These are phyloP conservation scores for Notothenia coriiceps DNA, from an alignment of 2,113 vertebrate genomes.

Conservation along the genomic window DNA sequence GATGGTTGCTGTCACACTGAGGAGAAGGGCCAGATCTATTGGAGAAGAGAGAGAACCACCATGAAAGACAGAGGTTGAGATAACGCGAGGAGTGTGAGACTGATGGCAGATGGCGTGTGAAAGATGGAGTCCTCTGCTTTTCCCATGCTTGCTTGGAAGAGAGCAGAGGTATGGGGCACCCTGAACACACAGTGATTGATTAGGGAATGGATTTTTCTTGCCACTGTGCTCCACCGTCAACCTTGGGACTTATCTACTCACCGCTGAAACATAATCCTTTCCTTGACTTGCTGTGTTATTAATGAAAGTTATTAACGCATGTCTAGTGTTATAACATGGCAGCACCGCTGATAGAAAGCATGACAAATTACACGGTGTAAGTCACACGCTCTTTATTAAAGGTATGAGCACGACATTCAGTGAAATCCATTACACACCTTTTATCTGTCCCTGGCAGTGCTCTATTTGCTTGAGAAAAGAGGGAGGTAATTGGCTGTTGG, in stretches of 20 bases:
- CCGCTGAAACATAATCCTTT: conserved; percentile 12
- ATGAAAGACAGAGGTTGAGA: conserved; percentile 48
- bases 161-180: conserved; percentile 6
- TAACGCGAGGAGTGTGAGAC: conserved; percentile 38
- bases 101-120: conserved; percentile 41
- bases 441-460: conserved; percentile 21
- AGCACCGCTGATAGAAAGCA: conserved; percentile 17
- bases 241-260: conserved; percentile 5
- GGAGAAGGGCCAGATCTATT: conserved; percentile 42
- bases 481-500: not conserved
- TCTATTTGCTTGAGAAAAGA: conserved; percentile 6
- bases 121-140: conserved; percentile 37
- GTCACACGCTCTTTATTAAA: conserved; percentile 19
- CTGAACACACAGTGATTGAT: conserved; percentile 32
- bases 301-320: not conserved
- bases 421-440: conserved; percentile 16
- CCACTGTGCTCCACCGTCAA: not conserved
- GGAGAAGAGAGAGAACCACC: conserved; percentile 25
- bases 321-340: not conserved
- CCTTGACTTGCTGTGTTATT: conserved; percentile 1
- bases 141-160: conserved; percentile 8
- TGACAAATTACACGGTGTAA: conserved; percentile 24
- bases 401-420: conserved; percentile 18
- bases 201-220: conserved; percentile 32
- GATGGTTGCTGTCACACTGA: conserved; percentile 55